phyloP scores from a whole-genome alignment of 2,797 vertebrate genomes.

The Vipera ursinii region DNA sequence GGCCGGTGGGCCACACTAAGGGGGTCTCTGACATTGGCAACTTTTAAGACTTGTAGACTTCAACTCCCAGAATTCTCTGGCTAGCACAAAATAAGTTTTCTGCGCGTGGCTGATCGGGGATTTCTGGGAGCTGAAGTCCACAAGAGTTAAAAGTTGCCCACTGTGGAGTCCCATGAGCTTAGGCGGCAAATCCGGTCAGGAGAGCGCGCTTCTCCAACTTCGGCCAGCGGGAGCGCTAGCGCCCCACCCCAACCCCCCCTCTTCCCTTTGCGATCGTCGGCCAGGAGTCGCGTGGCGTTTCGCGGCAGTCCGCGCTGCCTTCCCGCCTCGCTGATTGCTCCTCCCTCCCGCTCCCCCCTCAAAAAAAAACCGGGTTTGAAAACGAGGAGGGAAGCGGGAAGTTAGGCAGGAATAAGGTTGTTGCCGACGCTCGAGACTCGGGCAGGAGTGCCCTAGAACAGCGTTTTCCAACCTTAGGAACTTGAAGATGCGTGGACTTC shows the following conservation, averaged over 20 bases:
- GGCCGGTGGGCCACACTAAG: background rate
- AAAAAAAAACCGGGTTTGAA: background rate
- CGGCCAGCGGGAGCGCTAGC: constrained; percentile 1
- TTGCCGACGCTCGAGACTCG: background rate
- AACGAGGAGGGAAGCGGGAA: background rate
- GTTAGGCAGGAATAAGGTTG: background rate
- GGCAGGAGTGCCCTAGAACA: background rate
- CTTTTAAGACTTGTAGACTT: background rate
- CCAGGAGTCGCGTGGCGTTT: constrained; percentile 67
- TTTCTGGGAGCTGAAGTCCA: background rate
- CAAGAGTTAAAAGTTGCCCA: background rate
- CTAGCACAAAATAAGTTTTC: background rate
- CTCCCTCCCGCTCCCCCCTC: no score
- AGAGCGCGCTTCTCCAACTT: background rate
- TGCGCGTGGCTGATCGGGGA: background rate
- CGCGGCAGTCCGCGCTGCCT: background rate
- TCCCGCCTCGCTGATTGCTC: background rate
- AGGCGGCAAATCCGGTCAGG: background rate
- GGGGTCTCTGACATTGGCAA: background rate
- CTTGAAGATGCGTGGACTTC: no score
- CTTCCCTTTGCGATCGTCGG: background rate
- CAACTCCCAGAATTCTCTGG: background rate
- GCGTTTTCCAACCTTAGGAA: no score
- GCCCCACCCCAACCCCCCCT: constrained; percentile 32
- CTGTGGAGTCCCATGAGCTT: background rate